These are phyloP conservation scores for Lymantria monacha DNA, from an alignment of 2,888 invertebrate species.

Conservation along the genomic window DNA sequence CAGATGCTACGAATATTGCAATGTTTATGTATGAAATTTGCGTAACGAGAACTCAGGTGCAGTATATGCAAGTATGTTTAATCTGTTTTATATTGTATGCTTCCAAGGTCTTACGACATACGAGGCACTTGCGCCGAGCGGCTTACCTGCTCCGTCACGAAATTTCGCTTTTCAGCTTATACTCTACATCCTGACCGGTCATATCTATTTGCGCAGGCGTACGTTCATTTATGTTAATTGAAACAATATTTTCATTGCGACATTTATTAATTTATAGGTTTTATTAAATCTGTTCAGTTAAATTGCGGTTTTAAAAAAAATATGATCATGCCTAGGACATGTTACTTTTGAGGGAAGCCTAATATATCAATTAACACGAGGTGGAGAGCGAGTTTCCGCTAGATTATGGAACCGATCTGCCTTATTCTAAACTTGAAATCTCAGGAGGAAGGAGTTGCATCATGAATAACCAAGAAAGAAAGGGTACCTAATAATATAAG, in stretches of 20 bases:
- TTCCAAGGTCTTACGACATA: constrained; percentile 20
- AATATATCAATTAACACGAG: too few relatives aligned
- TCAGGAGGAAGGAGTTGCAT: too few relatives aligned
- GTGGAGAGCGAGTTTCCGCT: too few relatives aligned
- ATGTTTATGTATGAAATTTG: background rate
- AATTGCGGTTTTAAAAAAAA: too few relatives aligned
- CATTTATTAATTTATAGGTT: too few relatives aligned
- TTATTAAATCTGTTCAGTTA: too few relatives aligned
- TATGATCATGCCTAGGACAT: too few relatives aligned
- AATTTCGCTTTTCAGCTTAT: constrained; percentile 45
- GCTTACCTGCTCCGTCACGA: constrained; percentile 53
- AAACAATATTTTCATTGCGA: constrained; percentile 14
- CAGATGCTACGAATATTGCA: constrained; percentile 3
- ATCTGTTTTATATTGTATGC: constrained; percentile 25
- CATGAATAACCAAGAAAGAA: too few relatives aligned
- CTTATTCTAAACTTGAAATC: too few relatives aligned
- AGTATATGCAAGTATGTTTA: constrained; percentile 14
- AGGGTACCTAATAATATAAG: too few relatives aligned
- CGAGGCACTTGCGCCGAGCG: constrained; percentile 44
- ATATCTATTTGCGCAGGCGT: constrained; percentile 67
- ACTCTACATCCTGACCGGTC: constrained; percentile 38
- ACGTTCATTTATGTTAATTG: constrained; percentile 39
- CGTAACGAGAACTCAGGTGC: constrained; percentile 14
- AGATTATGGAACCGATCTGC: too few relatives aligned
- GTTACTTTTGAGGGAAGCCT: too few relatives aligned